phyloP scores from a whole-genome alignment of 2,797 vertebrate species.

The Chlorospingus flavigularis region DNA sequence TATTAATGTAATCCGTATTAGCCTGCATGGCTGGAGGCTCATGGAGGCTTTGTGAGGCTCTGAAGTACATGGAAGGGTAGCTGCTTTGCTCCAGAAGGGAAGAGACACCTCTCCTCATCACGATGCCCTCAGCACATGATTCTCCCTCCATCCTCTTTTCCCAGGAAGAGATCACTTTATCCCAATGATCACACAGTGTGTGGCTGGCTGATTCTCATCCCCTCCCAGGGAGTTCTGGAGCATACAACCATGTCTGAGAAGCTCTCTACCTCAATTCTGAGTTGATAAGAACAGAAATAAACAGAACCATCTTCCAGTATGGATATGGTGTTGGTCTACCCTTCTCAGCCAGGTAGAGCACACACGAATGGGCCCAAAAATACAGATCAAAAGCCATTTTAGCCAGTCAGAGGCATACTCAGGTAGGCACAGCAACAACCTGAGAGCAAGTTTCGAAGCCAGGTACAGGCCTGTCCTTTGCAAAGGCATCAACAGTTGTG shows the following conservation, averaged over 20 bases:
- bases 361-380: not conserved
- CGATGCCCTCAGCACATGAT: not conserved
- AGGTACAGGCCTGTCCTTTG: not conserved
- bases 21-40: not conserved
- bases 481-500: not conserved
- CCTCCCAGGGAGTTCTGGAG: not conserved
- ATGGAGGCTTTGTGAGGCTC: not conserved
- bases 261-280: not conserved
- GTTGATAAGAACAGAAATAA: not conserved
- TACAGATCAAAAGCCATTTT: not conserved
- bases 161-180: not conserved
- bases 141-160: not conserved
- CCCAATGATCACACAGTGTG: accelerated
- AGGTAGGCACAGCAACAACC: not conserved
- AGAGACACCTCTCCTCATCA: not conserved
- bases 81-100: not conserved
- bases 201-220: not conserved
- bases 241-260: not conserved
- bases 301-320: not conserved
- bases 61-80: not conserved
- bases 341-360: not conserved
- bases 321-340: not conserved
- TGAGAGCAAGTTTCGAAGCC: not conserved
- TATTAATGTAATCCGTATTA: not conserved
- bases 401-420: not conserved